Evolutionary conservation across 2,888 invertebrate species (phyloP).

Genomic region (Resseliella maxima): DNA sequence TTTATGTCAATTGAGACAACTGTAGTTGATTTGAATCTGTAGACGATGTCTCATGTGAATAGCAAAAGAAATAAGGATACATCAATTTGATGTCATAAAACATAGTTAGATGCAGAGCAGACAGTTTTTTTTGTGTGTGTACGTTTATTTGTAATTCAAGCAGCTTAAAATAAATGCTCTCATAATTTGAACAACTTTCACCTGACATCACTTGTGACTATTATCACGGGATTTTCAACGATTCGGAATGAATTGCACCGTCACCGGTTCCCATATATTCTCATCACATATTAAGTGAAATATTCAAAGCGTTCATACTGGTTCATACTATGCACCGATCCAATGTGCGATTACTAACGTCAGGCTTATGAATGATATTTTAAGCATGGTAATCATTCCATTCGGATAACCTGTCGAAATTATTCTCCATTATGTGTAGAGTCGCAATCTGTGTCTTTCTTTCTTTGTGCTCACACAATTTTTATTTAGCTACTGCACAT

Average conservation of each 20-base stretch:
- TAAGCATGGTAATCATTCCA: conserved; percentile 44
- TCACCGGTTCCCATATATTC: background rate
- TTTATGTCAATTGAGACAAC: background rate
- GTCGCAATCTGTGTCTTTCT: background rate
- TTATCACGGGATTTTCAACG: conserved; percentile 17
- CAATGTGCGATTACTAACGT: conserved; percentile 19
- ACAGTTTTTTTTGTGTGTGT: background rate
- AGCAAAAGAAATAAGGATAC: background rate
- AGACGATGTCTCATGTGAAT: background rate
- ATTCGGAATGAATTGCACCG: background rate
- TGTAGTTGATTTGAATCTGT: background rate
- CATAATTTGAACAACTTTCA: conserved; percentile 31
- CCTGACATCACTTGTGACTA: conserved; percentile 21
- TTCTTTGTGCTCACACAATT: background rate
- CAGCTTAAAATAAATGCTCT: conserved; percentile 17
- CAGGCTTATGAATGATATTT: conserved; percentile 2
- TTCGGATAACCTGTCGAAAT: conserved; percentile 36
- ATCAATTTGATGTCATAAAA: background rate
- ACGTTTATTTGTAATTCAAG: background rate
- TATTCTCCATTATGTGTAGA: conserved; percentile 6
- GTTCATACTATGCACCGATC: background rate
- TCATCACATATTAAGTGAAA: conserved; percentile 15
- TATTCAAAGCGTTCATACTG: background rate
- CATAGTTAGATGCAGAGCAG: background rate
- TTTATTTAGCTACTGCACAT: conserved; percentile 23